Conservation (phyloP, 2,888 invertebrate species). For the Calameuta filiformis region DNA sequence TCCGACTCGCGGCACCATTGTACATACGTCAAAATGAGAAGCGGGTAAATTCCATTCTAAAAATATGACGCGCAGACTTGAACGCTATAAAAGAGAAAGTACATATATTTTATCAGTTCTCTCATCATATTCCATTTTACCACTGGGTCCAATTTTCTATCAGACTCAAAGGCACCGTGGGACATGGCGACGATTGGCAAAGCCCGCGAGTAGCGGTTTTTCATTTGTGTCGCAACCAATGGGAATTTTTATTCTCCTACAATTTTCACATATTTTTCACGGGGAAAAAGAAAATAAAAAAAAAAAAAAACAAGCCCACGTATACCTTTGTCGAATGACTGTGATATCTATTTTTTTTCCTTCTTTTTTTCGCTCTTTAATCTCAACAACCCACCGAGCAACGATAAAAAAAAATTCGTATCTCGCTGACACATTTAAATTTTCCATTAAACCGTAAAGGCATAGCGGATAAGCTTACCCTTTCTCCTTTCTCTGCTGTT, state of each 20-base stretch:
- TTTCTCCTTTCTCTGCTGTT: slow-evolving; percentile 87
- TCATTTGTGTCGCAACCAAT: not conserved
- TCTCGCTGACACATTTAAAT: slow-evolving; percentile 3
- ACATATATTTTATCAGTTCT: not conserved
- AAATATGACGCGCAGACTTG: not conserved
- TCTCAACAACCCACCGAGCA: not conserved
- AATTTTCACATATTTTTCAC: not conserved
- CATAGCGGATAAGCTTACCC: slow-evolving; percentile 69
- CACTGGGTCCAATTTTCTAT: too few species aligned
- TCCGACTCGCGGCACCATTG: not conserved
- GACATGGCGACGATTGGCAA: not conserved
- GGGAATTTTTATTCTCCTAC: not conserved
- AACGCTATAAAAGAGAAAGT: not conserved
- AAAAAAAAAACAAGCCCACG: not conserved
- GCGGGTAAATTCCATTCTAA: not conserved
- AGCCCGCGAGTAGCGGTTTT: not conserved
- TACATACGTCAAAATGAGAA: not conserved
- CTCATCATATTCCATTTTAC: not conserved
- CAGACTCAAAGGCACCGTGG: not conserved
- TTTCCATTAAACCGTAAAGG: not conserved
- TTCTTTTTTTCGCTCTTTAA: not conserved
- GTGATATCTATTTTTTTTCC: not conserved
- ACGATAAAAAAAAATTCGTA: slow-evolving; percentile 15
- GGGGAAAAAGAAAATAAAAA: not conserved
- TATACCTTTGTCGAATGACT: too few species aligned